Base-by-base conservation (phyloP, 2,113 vertebrate genomes). In the Fukomys damarensis region DNA sequence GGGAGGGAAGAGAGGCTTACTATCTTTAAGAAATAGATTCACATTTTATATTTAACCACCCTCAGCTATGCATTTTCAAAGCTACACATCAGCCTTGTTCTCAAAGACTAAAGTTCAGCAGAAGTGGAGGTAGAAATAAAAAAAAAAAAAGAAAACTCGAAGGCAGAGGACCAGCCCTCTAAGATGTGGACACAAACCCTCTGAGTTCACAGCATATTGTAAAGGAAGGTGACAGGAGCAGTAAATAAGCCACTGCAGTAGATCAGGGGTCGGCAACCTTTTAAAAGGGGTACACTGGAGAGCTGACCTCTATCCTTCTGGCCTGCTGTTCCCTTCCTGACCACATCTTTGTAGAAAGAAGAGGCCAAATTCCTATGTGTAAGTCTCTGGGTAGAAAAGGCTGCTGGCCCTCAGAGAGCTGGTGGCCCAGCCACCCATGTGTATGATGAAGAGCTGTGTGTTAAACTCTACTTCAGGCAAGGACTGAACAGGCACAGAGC, bases 221-320 rank as follows among this genome's bases (percentile, higher is more conserved):
- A 81, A 65, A 94, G 82, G 30, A 79, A 94, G 77, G 35, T 59
- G 76, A 84, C 56, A 87, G 76, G 41, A 84, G 20, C 63, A 76
- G 58, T 70, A 84, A 93, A 90, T 66, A 92, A 92, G 43, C 76
- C 68, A 66, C 8, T 70, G 65, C 14, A 66, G 63, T 22, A 63
- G 74, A 92, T 32, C 20, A 85, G 58, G 91, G 84, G 52, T 83
- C 52, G 0, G 70, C 13, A 85, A 22, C 17, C 72, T 95, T 79
- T 87, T 41, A 77, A 93, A 93, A 90, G 49, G 46, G 16, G 13
- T 49, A 2, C 32, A 8, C 38, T 22, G 24, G 56, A 90, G 7
- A 46, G n/a, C 6, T 65, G 58, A 72, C 13, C 65, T 28, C 46
- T 52, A 26, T 58, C 43, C 35, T 85, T 30, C 70, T 17, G 13